Conservation (phyloP, 2,888 invertebrate species). For the Synanthedon tipuliformis region DNA sequence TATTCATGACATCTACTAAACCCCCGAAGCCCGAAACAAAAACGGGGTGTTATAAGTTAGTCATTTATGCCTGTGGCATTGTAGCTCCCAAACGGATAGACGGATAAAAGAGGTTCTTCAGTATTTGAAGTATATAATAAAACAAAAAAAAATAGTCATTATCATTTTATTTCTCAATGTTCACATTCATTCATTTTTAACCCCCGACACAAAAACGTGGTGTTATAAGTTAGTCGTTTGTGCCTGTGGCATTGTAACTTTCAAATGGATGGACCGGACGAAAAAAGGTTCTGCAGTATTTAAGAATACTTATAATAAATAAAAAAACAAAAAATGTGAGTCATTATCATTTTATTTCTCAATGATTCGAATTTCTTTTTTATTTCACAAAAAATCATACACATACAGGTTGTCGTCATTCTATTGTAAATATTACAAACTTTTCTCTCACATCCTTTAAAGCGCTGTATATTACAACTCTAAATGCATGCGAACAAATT, state of each 20-base stretch:
- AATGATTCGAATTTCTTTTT: constrained; percentile 31
- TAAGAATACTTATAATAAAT: background rate
- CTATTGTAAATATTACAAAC: background rate
- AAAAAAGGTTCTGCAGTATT: too few species aligned
- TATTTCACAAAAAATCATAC: background rate
- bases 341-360: constrained; percentile 32
- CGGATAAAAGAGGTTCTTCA: too few species aligned
- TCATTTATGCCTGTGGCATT: too few species aligned
- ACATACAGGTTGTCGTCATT: background rate
- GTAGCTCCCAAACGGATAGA: too few species aligned
- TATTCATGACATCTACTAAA: too few species aligned
- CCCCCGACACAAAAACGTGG: too few species aligned
- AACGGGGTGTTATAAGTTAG: too few species aligned
- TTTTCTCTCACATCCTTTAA: background rate
- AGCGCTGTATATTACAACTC: background rate
- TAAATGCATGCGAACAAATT: background rate
- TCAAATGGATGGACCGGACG: too few species aligned
- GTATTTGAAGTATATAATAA: constrained; percentile 7
- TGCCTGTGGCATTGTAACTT: too few species aligned
- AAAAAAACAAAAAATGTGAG: constrained; percentile 31
- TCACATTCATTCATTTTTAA: too few species aligned
- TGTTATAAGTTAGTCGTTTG: too few species aligned
- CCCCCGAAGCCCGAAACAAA: too few species aligned
- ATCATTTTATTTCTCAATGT: constrained; percentile 33
- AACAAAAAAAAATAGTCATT: constrained; percentile 26